A percentile compares a stretch with the other conserved stretches of the same genome.
These are phyloP conservation scores for Sinocyclocheilus grahami DNA, from an alignment of 2,113 vertebrate genomes.

Conservation along the genomic window DNA sequence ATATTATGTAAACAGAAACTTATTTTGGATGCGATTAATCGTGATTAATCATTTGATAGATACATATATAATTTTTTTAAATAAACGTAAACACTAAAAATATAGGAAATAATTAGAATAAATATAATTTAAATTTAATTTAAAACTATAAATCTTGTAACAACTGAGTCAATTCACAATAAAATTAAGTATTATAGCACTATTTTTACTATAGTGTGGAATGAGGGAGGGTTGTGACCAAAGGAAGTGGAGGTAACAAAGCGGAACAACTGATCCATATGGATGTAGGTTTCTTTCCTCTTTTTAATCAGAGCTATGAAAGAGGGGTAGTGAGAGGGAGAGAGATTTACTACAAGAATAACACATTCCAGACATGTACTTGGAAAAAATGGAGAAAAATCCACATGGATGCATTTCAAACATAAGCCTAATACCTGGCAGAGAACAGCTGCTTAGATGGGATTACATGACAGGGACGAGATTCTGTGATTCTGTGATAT, in stretches of 20 bases:
- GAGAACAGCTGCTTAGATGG: slow-evolving; percentile 18
- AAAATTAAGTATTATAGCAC: not conserved
- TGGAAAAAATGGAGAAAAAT: not conserved
- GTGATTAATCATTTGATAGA: too few species aligned
- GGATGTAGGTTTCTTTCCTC: not conserved
- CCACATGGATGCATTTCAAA: slow-evolving; percentile 26
- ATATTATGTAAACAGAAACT: too few species aligned
- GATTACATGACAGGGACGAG: not conserved
- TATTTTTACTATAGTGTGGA: not conserved
- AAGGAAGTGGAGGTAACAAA: not conserved
- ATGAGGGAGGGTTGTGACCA: not conserved
- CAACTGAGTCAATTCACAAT: not conserved
- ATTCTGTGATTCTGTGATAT: not conserved
- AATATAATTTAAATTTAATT: not conserved
- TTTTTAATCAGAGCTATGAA: not conserved
- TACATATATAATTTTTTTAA: too few species aligned
- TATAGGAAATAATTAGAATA: not conserved
- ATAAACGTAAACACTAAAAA: not conserved
- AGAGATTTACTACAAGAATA: not conserved
- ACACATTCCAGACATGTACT: slow-evolving; percentile 12
- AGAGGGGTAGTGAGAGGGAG: not conserved
- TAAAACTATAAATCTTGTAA: not conserved
- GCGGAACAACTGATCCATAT: not conserved
- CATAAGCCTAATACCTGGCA: slow-evolving; percentile 16
- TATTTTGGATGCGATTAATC: too few species aligned